Percentiles rank a stretch among this genome's conserved stretches.
Conservation (phyloP, 2,797 vertebrate genomes). For the Sphenopsis melanotis region DNA sequence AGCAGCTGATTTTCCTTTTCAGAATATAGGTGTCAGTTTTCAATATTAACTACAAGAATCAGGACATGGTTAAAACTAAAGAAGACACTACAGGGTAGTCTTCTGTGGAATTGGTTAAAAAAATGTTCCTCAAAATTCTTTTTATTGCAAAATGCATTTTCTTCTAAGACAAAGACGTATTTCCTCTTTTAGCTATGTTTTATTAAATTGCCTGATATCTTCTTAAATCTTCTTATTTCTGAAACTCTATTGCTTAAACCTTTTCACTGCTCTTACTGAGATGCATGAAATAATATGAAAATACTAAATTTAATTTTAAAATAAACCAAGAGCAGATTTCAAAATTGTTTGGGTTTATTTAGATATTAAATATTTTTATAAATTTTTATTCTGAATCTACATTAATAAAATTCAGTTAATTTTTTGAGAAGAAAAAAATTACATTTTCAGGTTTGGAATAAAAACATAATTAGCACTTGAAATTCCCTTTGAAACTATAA, state of each 20-base stretch:
- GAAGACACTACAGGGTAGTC: neutral
- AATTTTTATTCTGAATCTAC: neutral
- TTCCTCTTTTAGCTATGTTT: neutral
- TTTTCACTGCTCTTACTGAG: neutral
- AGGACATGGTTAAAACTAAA: neutral
- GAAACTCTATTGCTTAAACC: neutral
- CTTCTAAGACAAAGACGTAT: neutral
- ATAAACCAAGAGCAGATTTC: neutral
- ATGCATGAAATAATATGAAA: neutral
- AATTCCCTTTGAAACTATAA: neutral
- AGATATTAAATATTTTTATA: neutral
- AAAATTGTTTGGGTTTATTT: neutral
- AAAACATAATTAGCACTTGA: neutral
- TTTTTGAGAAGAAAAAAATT: neutral
- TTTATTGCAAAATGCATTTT: neutral
- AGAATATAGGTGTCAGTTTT: neutral
- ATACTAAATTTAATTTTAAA: neutral
- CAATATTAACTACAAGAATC: neutral
- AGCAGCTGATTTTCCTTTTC: neutral
- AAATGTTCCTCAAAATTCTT: neutral
- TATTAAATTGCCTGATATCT: neutral
- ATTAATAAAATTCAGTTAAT: neutral
- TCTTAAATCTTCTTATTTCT: neutral
- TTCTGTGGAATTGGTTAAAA: neutral
- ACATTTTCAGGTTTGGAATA: neutral